Conservation (phyloP, 2,888 invertebrate species). For the Machimus rusticus region DNA sequence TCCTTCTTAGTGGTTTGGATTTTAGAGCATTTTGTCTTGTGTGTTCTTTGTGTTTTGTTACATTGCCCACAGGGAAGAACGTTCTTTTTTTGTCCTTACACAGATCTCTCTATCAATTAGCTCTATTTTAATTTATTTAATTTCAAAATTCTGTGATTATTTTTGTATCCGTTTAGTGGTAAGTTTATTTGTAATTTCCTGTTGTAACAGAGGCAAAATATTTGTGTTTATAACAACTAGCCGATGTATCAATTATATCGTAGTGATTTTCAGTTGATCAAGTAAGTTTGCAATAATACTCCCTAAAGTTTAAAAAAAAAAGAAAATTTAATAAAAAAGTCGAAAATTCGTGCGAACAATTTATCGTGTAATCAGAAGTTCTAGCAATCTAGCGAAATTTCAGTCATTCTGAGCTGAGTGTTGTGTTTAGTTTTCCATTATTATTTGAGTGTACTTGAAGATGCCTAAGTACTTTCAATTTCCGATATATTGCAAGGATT, state of each 20-base stretch:
- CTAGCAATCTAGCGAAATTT: not conserved
- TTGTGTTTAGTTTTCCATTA: constrained; percentile 1
- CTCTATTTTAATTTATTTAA: not conserved
- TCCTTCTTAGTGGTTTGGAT: constrained; percentile 47
- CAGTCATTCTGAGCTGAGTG: not conserved
- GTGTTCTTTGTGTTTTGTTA: constrained; percentile 47
- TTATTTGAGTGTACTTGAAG: constrained; percentile 47
- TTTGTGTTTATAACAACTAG: constrained; percentile 33
- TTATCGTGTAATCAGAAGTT: not conserved
- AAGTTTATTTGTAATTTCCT: constrained; percentile 44
- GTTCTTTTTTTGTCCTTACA: constrained; percentile 8
- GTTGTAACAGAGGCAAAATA: constrained; percentile 42
- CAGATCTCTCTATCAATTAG: not conserved
- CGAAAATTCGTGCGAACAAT: not conserved
- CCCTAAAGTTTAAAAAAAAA: not conserved
- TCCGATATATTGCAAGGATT: not conserved
- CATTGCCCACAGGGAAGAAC: constrained; percentile 15
- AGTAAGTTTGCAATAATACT: constrained; percentile 43
- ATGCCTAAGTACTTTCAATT: constrained; percentile 14
- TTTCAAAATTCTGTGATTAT: constrained; percentile 35
- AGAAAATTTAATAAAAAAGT: not conserved
- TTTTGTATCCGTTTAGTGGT: constrained; percentile 44
- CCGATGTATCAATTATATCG: not conserved
- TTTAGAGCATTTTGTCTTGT: constrained; percentile 48
- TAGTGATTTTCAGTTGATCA: constrained; percentile 46